Evolutionary conservation across 2,888 invertebrate species (phyloP).

Genomic region (Ornithoptera alexandrae): DNA sequence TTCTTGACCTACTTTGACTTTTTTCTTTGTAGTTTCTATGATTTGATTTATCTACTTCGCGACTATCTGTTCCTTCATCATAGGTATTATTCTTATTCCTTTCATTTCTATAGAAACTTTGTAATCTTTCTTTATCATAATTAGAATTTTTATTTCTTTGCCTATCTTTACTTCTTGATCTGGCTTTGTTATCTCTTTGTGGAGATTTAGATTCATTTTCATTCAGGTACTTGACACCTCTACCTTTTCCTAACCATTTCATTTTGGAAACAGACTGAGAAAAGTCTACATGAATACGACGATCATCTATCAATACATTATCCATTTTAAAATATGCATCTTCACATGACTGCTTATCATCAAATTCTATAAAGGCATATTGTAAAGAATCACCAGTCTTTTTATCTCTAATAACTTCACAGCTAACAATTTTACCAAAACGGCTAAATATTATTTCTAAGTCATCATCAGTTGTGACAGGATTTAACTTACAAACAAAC

Average conservation of each 20-base stretch:
- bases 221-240: conserved; percentile 83
- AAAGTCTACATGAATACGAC: conserved; percentile 99
- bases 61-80: conserved; percentile 36
- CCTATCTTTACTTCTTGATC: conserved; percentile 38
- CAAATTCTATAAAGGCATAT: conserved; percentile 99
- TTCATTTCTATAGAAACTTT: conserved; percentile 40
- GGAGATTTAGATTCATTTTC: conserved; percentile 47
- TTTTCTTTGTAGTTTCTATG: conserved; percentile 53
- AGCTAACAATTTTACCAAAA: conserved; percentile 95
- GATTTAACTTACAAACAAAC: conserved; percentile 99
- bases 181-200: conserved; percentile 38
- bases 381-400: conserved; percentile 96
- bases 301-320: conserved; percentile 98
- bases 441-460: conserved; percentile 98
- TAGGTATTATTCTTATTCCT: conserved; percentile 34
- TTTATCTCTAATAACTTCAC: conserved; percentile 97
- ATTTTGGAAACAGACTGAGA: conserved; percentile 98
- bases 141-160: conserved; percentile 34
- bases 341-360: conserved; percentile 94
- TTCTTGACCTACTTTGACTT: conserved; percentile 44
- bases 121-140: conserved; percentile 45
- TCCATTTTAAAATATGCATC: conserved; percentile 99
- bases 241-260: conserved; percentile 93
- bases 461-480: conserved; percentile 98
- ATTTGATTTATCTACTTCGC: conserved; percentile 43